These are phyloP conservation scores for Gymnobelideus leadbeateri DNA, from an alignment of 2,113 vertebrate species.

Conservation along the genomic window DNA sequence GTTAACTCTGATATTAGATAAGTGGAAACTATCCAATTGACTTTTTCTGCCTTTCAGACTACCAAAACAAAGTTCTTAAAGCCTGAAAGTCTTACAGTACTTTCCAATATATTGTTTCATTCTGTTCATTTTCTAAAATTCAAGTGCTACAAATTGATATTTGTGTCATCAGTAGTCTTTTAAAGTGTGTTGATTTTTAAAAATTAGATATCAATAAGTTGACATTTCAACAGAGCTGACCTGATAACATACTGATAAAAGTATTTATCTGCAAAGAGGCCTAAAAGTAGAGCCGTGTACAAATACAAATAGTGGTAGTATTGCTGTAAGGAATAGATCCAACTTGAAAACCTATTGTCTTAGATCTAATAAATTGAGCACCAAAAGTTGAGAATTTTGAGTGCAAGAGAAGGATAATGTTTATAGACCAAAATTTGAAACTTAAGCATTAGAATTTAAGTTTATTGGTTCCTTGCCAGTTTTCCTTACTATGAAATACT, in stretches of 20 bases:
- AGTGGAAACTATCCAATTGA: not conserved
- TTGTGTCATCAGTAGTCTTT: not conserved
- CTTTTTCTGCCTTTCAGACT: not conserved
- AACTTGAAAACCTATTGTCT: not conserved
- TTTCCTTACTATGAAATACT: slow-evolving; percentile 78
- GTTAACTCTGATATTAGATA: slow-evolving; percentile 34
- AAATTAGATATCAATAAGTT: not conserved
- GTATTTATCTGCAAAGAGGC: not conserved
- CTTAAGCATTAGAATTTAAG: slow-evolving; percentile 12
- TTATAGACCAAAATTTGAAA: not conserved
- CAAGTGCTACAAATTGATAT: not conserved
- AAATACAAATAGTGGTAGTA: not conserved
- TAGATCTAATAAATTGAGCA: not conserved
- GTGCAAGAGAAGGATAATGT: not conserved
- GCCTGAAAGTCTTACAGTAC: not conserved
- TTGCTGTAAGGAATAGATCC: not conserved
- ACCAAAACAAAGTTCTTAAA: not conserved
- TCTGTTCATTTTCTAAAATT: not conserved
- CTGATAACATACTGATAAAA: not conserved
- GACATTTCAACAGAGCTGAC: not conserved
- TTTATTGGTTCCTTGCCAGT: slow-evolving; percentile 68
- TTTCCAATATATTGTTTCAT: not conserved
- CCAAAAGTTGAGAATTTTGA: not conserved
- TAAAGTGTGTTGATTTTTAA: not conserved
- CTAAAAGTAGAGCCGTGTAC: not conserved